Conservation (phyloP, 2,113 vertebrate species). For the Excalfactoria chinensis region DNA sequence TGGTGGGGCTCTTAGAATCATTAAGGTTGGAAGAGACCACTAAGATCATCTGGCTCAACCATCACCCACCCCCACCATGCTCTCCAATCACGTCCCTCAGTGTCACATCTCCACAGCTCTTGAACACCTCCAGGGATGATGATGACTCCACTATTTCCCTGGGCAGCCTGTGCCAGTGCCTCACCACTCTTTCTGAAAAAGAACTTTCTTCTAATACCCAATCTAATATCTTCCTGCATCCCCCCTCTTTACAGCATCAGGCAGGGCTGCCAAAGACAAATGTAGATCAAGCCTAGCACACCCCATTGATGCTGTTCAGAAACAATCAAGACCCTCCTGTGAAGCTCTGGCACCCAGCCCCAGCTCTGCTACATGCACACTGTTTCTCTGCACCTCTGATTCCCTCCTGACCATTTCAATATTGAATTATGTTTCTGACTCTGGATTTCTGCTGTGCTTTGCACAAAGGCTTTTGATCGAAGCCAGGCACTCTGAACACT, state of each 20-base stretch:
- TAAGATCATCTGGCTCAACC: too few species aligned
- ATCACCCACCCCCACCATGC: too few species aligned
- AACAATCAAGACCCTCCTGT: too few species aligned
- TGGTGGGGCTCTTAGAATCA: neutral
- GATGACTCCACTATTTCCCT: too few species aligned
- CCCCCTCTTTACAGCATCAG: conserved; percentile 7
- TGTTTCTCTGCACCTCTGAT: neutral
- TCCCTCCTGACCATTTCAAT: neutral
- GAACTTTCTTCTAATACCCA: too few species aligned
- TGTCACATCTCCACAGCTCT: too few species aligned
- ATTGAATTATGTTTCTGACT: neutral
- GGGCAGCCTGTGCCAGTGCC: too few species aligned
- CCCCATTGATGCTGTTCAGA: neutral
- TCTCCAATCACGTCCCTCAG: too few species aligned
- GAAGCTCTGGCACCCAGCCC: neutral
- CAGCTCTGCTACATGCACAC: neutral
- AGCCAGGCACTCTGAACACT: neutral
- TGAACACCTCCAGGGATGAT: too few species aligned
- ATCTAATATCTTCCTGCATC: neutral
- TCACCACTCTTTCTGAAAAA: too few species aligned
- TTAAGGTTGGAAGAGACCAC: too few species aligned
- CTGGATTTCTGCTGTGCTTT: neutral
- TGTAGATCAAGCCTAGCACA: neutral
- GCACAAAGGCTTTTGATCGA: neutral
- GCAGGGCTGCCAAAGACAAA: neutral